Evolutionary conservation across 2,888 invertebrate species (phyloP).

Genomic region (Chaitophorus viminalis): DNA sequence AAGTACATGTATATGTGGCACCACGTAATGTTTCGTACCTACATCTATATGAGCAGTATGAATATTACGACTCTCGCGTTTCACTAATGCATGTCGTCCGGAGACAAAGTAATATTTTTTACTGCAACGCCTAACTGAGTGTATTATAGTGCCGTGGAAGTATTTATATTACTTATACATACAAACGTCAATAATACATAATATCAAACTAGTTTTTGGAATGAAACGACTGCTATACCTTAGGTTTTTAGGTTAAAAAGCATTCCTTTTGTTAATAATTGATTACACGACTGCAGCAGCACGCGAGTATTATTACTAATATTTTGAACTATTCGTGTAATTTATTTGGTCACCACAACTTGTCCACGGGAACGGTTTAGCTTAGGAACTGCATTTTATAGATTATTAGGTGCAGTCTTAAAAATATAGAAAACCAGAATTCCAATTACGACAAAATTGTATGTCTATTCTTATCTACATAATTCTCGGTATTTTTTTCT

Average conservation of each 20-base stretch:
- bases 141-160: background rate
- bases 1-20: too few relatives aligned
- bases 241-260: conserved; percentile 26
- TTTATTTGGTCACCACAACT: background rate
- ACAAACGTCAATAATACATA: background rate
- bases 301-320: background rate
- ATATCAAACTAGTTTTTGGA: conserved; percentile 18
- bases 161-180: background rate
- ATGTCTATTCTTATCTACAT: background rate
- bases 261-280: conserved; percentile 17
- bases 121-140: background rate
- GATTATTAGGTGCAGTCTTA: background rate
- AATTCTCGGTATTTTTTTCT: background rate
- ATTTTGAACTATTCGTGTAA: background rate
- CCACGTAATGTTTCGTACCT: background rate
- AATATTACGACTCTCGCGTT: conserved; percentile 24
- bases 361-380: background rate
- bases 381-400: too few relatives aligned
- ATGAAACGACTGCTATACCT: conserved; percentile 28
- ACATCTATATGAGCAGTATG: background rate
- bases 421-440: background rate
- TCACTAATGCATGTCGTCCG: conserved; percentile 29
- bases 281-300: background rate
- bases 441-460: background rate
- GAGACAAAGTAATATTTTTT: conserved; percentile 39